Conservation (phyloP, 2,113 vertebrate genomes). For the Apteryx owenii region DNA sequence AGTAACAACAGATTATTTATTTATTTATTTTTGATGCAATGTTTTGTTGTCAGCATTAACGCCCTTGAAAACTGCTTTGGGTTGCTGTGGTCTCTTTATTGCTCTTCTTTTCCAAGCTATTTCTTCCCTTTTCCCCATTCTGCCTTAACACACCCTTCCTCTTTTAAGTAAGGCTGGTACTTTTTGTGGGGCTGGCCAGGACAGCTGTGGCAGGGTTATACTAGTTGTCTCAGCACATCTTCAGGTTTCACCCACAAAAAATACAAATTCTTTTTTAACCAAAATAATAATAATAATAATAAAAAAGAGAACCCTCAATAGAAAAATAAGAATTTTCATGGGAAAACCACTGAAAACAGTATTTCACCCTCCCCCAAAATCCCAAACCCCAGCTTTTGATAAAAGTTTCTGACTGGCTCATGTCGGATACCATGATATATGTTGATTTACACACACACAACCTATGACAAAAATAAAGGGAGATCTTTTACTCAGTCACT, state of each 20-base stretch:
- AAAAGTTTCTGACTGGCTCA: background rate
- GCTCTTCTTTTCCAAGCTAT: background rate
- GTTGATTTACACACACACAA: background rate
- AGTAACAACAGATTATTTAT: background rate
- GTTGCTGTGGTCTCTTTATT: background rate
- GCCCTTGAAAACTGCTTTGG: fast-evolving
- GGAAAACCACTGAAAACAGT: background rate
- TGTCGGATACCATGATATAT: background rate
- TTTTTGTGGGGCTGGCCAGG: background rate
- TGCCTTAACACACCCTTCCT: background rate
- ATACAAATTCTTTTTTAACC: background rate
- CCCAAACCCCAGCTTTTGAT: background rate
- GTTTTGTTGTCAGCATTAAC: background rate
- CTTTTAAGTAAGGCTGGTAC: background rate
- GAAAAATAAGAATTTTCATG: background rate
- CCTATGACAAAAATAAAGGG: background rate
- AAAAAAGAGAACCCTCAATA: background rate
- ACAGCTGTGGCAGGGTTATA: background rate
- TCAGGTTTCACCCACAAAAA: background rate
- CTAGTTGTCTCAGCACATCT: background rate
- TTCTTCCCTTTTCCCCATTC: background rate
- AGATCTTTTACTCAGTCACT: background rate
- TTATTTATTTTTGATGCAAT: background rate
- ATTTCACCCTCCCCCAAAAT: background rate
- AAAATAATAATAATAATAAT: background rate